Percentiles rank a stretch among this genome's conserved stretches.
These are phyloP conservation scores for Fissipunctia ypsillon DNA, from an alignment of 2,888 invertebrate species.

Conservation along the genomic window DNA sequence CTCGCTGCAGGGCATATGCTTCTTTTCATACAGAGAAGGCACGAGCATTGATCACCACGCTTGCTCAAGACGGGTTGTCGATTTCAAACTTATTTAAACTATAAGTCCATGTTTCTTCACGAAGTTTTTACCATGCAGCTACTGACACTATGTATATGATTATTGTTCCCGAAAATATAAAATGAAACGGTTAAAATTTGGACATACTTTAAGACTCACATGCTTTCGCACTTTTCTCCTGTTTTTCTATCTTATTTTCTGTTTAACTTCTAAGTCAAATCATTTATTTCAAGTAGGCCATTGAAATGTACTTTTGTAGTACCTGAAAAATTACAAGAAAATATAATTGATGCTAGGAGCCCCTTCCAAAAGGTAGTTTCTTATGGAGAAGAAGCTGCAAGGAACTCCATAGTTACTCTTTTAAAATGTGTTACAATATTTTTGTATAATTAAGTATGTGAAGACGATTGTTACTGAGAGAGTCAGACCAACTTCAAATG, in stretches of 20 bases:
- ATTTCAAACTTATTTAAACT: too few relatives aligned
- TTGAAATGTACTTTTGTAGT: not conserved
- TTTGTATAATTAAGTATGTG: not conserved
- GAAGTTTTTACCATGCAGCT: too few relatives aligned
- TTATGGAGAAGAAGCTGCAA: not conserved
- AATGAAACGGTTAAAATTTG: too few relatives aligned
- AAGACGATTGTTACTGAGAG: not conserved
- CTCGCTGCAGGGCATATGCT: too few relatives aligned
- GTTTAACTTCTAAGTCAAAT: not conserved
- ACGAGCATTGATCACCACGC: too few relatives aligned
- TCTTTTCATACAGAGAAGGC: too few relatives aligned
- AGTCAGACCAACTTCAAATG: not conserved
- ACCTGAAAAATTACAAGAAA: not conserved
- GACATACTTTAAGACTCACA: too few relatives aligned
- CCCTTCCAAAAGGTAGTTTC: not conserved
- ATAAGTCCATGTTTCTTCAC: too few relatives aligned
- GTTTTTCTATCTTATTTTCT: not conserved
- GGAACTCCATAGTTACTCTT: not conserved
- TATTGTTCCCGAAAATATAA: too few relatives aligned
- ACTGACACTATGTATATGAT: too few relatives aligned
- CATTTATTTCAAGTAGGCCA: not conserved
- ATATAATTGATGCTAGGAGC: too few relatives aligned
- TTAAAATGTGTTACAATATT: not conserved
- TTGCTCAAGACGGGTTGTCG: too few relatives aligned
- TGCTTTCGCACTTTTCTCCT: not conserved